Base-by-base conservation (phyloP, 2,888 invertebrate genomes). In the Drosophila tripunctata region DNA sequence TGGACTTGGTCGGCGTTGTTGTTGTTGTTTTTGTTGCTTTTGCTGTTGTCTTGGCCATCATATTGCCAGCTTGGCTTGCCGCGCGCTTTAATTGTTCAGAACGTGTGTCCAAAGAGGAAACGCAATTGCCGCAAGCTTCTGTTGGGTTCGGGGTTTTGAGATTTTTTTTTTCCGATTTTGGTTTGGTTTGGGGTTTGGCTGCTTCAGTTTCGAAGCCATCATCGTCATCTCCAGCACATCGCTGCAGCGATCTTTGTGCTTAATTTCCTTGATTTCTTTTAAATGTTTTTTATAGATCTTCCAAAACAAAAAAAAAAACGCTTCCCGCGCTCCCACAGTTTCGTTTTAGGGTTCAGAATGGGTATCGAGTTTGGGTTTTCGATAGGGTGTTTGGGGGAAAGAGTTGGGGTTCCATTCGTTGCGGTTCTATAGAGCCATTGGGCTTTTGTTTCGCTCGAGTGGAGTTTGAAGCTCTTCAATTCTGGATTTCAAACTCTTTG, bases 51-150 rank as follows among this genome's bases (percentile, higher is more conserved):
- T 58, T 63, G 60, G 74, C 77, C 67, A 19, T 21, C 55, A 38
- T 45, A n/a, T 75, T 75, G 75, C 75, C 71, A 69, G 72, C 75
- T 73, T 73, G 65, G 80, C 79, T 75, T 75, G 79, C 69, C 63
- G 69, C 74, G 71, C 76, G 63, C 78, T 78, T 83, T 86, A 83
- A 86, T 83, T 84, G 87, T 83, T 80, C 84, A 83, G 87, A 76
- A 88, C 84, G 88, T 84, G 86, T 80, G 83, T 78, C 80, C 80
- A 82, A 85, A 85, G 84, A 84, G 76, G 84, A 81, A 84, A 88
- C 88, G 78, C 84, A 87, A 87, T 85, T 87, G 88, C 83, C 78
- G 87, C 75, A 82, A 88, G 88, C 89, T 88, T 88, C 88, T 88
- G 89, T 88, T 86, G 84, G 77, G 70, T 64, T 62, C 61, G 76